Conservation (phyloP, 2,113 vertebrate genomes). For the Steatornis caripensis region DNA sequence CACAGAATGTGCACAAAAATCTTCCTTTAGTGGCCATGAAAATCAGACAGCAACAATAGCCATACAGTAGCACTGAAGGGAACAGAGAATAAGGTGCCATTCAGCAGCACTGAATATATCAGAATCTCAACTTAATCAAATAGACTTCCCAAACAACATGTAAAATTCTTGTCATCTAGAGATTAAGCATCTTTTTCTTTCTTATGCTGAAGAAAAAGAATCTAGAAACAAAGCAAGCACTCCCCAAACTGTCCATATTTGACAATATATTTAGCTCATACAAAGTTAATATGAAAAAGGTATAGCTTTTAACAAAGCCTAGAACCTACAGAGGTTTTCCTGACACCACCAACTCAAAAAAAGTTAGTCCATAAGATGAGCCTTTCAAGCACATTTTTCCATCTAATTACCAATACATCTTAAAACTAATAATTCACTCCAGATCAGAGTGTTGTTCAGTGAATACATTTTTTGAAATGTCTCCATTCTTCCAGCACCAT, state of each 20-base stretch:
- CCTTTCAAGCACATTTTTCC: not conserved
- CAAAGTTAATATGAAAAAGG: not conserved
- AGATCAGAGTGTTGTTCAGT: not conserved
- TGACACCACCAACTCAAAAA: not conserved
- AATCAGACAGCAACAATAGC: not conserved
- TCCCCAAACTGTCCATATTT: not conserved
- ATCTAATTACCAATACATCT: not conserved
- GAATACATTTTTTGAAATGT: not conserved
- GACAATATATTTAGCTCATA: not conserved
- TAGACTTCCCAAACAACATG: not conserved
- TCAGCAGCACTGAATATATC: not conserved
- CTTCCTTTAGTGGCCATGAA: not conserved
- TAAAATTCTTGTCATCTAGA: not conserved
- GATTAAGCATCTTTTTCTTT: not conserved
- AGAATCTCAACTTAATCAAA: not conserved
- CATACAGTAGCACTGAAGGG: not conserved
- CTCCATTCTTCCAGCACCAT: not conserved
- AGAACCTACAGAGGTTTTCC: not conserved
- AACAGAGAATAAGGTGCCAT: not conserved
- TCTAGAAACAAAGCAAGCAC: not conserved
- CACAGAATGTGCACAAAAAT: accelerated
- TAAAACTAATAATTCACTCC: not conserved
- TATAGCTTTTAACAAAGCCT: not conserved
- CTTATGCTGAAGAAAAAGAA: not conserved
- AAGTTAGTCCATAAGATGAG: not conserved